phyloP scores from a whole-genome alignment of 2,888 invertebrate species.

The Nomada ruficornis region DNA sequence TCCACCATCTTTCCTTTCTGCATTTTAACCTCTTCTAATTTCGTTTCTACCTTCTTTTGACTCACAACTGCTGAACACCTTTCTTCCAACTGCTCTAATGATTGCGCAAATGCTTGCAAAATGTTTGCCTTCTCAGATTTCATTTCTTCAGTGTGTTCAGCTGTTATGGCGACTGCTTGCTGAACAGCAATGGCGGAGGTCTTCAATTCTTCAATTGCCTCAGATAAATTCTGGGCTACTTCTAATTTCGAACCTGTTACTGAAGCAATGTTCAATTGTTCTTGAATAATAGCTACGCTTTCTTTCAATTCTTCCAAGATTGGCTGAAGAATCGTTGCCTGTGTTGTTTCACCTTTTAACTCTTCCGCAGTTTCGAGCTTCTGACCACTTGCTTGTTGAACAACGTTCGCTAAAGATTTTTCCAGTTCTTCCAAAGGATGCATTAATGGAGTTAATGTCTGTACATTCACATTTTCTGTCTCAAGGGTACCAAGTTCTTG shows the following conservation, averaged over 20 bases:
- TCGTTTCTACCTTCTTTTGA: conserved; percentile 24
- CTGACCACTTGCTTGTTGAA: conserved; percentile 39
- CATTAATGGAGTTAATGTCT: conserved; percentile 45
- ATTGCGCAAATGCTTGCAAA: conserved; percentile 82
- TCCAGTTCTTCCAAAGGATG: conserved; percentile 61
- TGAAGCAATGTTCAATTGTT: conserved; percentile 62
- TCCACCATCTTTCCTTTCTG: conserved; percentile 25
- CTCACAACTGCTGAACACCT: conserved; percentile 58
- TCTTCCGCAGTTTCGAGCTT: conserved; percentile 47
- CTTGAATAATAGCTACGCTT: conserved; percentile 70
- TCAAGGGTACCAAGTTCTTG: conserved; percentile 35
- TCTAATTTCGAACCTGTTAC: conserved; percentile 57
- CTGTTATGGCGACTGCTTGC: conserved; percentile 31
- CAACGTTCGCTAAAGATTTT: conserved; percentile 31
- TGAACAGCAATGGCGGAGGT: conserved; percentile 61
- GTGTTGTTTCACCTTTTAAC: conserved; percentile 10
- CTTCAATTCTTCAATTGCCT: conserved; percentile 74
- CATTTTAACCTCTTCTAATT: not conserved
- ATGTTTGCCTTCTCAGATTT: conserved; percentile 69
- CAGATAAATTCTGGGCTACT: conserved; percentile 62
- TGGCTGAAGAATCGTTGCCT: conserved; percentile 33
- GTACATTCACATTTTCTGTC: conserved; percentile 6
- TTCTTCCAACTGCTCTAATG: conserved; percentile 77
- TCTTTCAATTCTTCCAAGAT: conserved; percentile 75
- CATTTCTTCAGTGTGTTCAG: conserved; percentile 40